phyloP scores from a whole-genome alignment of 2,888 invertebrate species.

The Cephus pulcher region DNA sequence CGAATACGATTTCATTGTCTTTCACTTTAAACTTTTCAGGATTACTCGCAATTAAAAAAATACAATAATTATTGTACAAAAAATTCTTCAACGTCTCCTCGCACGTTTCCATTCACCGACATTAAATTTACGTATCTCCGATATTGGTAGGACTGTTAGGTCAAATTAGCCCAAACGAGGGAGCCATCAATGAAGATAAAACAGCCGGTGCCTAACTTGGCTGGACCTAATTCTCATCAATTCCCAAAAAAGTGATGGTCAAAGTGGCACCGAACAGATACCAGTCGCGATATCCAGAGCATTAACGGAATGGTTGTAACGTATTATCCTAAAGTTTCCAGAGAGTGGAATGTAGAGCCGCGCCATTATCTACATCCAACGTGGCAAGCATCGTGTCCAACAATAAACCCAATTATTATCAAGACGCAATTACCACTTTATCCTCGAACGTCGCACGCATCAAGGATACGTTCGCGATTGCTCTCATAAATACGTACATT shows the following conservation, averaged over 20 bases:
- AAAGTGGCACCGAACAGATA: neutral
- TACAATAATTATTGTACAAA: neutral
- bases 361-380: neutral
- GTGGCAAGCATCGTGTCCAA: neutral
- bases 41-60: neutral
- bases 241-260: neutral
- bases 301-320: neutral
- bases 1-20: neutral
- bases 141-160: neutral
- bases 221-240: neutral
- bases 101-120: neutral
- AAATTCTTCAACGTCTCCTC: neutral
- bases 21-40: neutral
- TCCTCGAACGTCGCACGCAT: neutral
- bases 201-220: neutral
- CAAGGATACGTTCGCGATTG: neutral
- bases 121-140: neutral
- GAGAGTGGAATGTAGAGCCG: neutral
- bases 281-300: neutral
- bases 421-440: neutral
- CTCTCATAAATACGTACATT: neutral
- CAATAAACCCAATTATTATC: neutral
- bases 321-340: neutral
- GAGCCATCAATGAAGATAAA: neutral
- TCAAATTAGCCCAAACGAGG: neutral